Base-by-base conservation (phyloP, 2,888 invertebrate species). In the Cepaea hortensis region DNA sequence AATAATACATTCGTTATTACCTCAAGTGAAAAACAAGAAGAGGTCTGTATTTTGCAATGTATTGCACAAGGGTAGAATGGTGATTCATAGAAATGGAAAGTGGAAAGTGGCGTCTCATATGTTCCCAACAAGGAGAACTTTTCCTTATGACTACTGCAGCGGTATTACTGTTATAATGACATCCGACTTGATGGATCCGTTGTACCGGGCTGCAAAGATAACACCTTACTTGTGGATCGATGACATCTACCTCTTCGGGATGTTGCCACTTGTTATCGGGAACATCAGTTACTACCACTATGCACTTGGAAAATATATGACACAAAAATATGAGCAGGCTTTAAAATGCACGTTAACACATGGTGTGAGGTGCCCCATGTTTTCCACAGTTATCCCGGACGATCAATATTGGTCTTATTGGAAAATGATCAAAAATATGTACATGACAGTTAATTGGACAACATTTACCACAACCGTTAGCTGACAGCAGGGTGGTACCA, bases 221-320 rank as follows among this genome's bases (percentile, higher is more conserved):
- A 87, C 88, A n/a, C 88, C 88, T 9, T 87, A 86, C 23, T 88
- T 88, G 82, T 88, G 88, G 88, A 86, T 88, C n/a, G 88, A 88
- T 70, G 88, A 88, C 80, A 77, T 86, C 11, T 88, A 88, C 75
- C 80, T 88, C 23, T 88, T 87, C 79, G 88, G 88, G 7, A 87
- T 88, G 85, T 75, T 88, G 50, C 88, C 88, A 13, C 48, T 15
- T 23, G 62, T 88, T 50, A 79, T 84, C 3, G 87, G 86, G 1
- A 82, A 73, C 7, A 87, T 88, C 35, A 86, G 85, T 20, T 80
- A 76, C 65, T 79, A 86, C 35, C 68, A 88, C 50, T 81, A 86
- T 62, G 86, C 81, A 15, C 55, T 72, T 6, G 68, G 75, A 35
- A 61, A 68, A 48, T 84, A 86, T 48, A 68, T 88, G 46, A 65